phyloP scores from a whole-genome alignment of 2,888 invertebrate genomes.

The Scaptomyza flava region DNA sequence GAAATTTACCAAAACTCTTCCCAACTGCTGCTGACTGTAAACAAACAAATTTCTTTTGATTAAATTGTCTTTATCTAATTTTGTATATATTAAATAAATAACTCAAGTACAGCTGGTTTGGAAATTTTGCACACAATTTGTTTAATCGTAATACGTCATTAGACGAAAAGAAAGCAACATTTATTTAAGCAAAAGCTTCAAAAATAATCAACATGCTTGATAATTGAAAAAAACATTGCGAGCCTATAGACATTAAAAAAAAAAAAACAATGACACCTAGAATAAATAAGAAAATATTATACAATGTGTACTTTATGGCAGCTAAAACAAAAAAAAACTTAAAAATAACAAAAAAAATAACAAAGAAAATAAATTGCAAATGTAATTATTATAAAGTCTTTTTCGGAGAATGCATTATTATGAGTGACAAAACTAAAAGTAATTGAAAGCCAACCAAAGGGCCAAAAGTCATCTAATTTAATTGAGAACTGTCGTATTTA shows the following conservation, averaged over 20 bases:
- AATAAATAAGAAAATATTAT: conserved; percentile 8
- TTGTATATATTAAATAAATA: background rate
- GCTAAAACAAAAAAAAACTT: background rate
- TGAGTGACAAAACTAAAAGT: background rate
- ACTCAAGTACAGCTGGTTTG: background rate
- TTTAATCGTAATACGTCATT: background rate
- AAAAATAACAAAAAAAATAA: background rate
- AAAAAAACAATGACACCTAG: too few species aligned
- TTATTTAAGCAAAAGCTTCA: background rate
- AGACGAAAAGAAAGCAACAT: too few species aligned
- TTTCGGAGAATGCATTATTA: background rate
- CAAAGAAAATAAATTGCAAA: conserved; percentile 17
- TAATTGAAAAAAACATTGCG: conserved; percentile 51
- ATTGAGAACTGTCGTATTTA: conserved; percentile 29
- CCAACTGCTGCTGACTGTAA: conserved; percentile 27
- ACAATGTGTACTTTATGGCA: conserved; percentile 13
- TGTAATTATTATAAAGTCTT: background rate
- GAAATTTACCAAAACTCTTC: background rate
- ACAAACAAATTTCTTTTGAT: conserved; percentile 9
- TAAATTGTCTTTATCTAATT: background rate
- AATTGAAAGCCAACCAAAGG: too few species aligned
- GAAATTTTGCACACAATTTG: conserved; percentile 1
- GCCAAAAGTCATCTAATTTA: conserved; percentile 21
- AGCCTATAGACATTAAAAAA: background rate
- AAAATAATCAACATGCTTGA: conserved; percentile 13